phyloP scores from a whole-genome alignment of 1,140 invertebrate species.

The Acyrthosiphon pisum region DNA sequence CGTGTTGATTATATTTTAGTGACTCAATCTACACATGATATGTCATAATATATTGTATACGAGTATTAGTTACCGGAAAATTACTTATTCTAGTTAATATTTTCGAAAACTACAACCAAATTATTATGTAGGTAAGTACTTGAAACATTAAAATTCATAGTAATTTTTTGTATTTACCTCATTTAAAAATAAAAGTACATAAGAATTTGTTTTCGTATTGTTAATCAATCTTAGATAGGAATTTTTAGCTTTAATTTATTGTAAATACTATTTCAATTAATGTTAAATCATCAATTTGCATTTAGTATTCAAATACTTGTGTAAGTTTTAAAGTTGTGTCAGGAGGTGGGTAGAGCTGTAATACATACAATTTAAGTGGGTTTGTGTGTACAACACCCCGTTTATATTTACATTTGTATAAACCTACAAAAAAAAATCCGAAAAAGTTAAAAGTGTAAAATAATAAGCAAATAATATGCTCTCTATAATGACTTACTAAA shows the following conservation, averaged over 20 bases:
- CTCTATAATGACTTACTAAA: too few relatives aligned
- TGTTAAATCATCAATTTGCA: background rate
- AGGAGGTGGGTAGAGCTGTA: background rate
- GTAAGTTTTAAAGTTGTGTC: background rate
- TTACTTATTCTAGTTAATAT: background rate
- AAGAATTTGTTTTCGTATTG: background rate
- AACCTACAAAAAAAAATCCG: too few relatives aligned
- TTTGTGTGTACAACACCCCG: background rate
- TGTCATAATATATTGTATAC: background rate
- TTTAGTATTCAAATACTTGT: background rate
- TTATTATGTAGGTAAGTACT: background rate
- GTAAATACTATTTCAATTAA: background rate
- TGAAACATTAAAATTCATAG: background rate
- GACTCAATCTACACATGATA: background rate
- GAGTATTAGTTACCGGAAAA: too few relatives aligned
- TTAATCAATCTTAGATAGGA: background rate
- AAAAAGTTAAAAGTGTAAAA: too few relatives aligned
- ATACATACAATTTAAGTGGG: background rate
- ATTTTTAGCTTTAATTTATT: background rate
- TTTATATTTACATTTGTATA: background rate
- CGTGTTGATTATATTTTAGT: too few relatives aligned
- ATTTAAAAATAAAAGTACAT: background rate
- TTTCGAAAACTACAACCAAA: background rate
- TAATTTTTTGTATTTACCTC: background rate
- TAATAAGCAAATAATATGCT: too few relatives aligned